These are phyloP conservation scores for Zaprionus ornatus DNA, from an alignment of 1,140 invertebrate species.

Conservation along the genomic window DNA sequence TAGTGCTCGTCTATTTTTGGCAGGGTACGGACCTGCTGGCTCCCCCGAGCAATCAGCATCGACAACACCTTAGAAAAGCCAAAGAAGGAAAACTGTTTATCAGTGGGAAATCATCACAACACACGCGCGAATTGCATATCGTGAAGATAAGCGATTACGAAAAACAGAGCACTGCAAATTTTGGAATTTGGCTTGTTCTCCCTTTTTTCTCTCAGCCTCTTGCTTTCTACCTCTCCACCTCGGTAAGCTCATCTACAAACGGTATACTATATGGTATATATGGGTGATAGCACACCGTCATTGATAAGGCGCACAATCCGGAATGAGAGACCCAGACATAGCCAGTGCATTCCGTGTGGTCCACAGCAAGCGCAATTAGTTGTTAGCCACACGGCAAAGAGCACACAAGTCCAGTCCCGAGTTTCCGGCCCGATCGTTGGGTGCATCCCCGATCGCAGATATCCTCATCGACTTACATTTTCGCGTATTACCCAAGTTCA, in stretches of 20 bases:
- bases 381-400: slow-evolving; percentile 32
- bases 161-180: not conserved
- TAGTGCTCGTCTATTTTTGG: slow-evolving; percentile 78
- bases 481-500: not conserved
- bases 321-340: slow-evolving; percentile 6
- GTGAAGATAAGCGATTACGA: slow-evolving; percentile 22
- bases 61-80: slow-evolving; percentile 18
- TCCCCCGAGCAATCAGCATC: slow-evolving; percentile 54
- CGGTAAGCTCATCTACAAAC: slow-evolving; percentile 34
- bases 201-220: not conserved
- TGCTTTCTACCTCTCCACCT: not conserved
- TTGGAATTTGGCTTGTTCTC: slow-evolving; percentile 2
- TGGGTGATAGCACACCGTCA: slow-evolving; percentile 28
- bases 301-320: slow-evolving; percentile 34
- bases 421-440: slow-evolving; percentile 4
- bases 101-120: not conserved
- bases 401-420: slow-evolving; percentile 26
- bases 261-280: slow-evolving; percentile 5
- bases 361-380: slow-evolving; percentile 34
- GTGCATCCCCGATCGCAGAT: slow-evolving; percentile 7
- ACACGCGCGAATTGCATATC: slow-evolving; percentile 47
- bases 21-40: slow-evolving; percentile 71
- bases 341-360: slow-evolving; percentile 36
- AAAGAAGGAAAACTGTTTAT: slow-evolving; percentile 8
- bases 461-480: not conserved